phyloP scores from a whole-genome alignment of 2,113 vertebrate genomes.

The Myanophis thanlyinensis region DNA sequence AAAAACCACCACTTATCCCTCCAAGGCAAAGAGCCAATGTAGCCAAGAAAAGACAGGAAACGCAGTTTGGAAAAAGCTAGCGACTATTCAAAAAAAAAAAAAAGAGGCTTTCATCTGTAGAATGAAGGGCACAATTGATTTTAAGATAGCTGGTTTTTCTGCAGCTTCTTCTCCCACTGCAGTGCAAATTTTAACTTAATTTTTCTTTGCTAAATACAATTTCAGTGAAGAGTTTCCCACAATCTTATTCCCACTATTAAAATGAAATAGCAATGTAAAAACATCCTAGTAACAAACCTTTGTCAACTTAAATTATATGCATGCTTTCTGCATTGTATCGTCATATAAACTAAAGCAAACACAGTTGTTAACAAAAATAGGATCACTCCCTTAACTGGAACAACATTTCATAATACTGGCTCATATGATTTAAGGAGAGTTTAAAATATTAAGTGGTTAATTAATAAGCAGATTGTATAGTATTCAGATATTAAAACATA shows the following conservation, averaged over 20 bases:
- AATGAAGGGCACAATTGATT: constrained; percentile 42
- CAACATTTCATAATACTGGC: background rate
- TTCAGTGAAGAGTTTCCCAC: constrained; percentile 47
- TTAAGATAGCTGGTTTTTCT: constrained; percentile 32
- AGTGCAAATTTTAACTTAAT: constrained; percentile 1
- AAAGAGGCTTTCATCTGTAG: constrained; percentile 35
- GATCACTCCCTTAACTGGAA: background rate
- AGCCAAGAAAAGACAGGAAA: constrained; percentile 63
- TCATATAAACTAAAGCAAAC: background rate
- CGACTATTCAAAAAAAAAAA: constrained; percentile 41
- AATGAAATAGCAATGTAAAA: constrained; percentile 55
- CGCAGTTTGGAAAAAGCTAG: constrained; percentile 33
- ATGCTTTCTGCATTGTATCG: background rate
- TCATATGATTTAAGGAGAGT: background rate
- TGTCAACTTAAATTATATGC: background rate
- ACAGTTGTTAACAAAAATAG: background rate
- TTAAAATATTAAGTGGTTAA: background rate
- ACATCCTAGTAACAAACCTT: constrained; percentile 50
- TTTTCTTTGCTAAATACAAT: constrained; percentile 51
- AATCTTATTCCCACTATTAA: constrained; percentile 45
- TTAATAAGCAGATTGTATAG: background rate
- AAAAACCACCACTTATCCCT: constrained; percentile 34
- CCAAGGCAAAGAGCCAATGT: constrained; percentile 52
- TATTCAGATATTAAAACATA: background rate
- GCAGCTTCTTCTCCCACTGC: background rate